A percentile compares a stretch with the other conserved stretches of the same genome.
These are phyloP conservation scores for Orcinus orca DNA, from an alignment of 2,113 vertebrate genomes.

Conservation along the genomic window DNA sequence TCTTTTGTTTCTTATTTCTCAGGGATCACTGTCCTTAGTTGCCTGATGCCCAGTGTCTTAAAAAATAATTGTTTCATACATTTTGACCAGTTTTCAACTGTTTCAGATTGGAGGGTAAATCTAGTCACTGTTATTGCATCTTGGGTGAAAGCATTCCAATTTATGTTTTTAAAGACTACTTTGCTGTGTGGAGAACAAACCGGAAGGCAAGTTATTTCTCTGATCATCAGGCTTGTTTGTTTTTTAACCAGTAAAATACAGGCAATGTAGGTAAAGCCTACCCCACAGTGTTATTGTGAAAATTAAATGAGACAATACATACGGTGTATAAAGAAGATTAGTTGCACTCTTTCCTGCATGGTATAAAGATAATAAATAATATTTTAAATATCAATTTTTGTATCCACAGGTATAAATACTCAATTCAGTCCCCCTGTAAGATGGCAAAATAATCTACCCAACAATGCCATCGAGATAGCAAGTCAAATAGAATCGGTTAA, in stretches of 20 bases:
- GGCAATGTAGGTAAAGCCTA: not conserved
- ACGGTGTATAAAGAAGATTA: not conserved
- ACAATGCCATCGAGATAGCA: not conserved
- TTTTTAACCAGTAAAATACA: not conserved
- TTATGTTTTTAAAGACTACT: not conserved
- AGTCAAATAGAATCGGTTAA: not conserved
- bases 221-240: not conserved
- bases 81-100: not conserved
- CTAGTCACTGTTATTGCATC: not conserved
- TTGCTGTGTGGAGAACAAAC: not conserved
- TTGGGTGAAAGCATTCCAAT: not conserved
- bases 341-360: not conserved
- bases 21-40: not conserved
- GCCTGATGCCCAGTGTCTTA: not conserved
- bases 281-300: not conserved
- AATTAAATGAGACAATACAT: not conserved
- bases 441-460: not conserved
- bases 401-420: not conserved
- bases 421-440: not conserved
- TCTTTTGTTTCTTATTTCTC: not conserved
- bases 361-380: not conserved
- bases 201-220: not conserved
- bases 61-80: not conserved
- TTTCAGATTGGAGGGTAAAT: not conserved
- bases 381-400: not conserved